These are phyloP conservation scores for Oxycera nigricornis DNA, from an alignment of 2,888 invertebrate species.

Conservation along the genomic window DNA sequence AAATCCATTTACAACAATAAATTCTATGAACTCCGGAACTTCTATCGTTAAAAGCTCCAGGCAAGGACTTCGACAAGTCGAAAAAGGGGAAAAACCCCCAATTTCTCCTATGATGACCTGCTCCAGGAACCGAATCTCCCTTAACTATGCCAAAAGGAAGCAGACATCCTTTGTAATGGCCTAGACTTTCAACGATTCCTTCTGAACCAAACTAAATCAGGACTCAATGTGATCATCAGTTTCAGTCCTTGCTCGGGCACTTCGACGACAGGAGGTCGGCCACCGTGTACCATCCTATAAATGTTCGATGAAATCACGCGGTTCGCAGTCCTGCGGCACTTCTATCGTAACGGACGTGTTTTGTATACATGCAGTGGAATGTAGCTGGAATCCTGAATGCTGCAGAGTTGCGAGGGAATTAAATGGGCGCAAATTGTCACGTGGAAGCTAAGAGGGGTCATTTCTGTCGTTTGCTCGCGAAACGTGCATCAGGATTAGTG, in stretches of 20 bases:
- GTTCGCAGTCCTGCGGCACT: background rate
- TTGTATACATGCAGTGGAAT: background rate
- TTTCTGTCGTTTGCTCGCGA: background rate
- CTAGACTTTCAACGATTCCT: background rate
- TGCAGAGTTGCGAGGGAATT: background rate
- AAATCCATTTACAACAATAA: background rate
- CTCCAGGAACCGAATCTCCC: constrained; percentile 4
- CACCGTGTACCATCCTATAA: background rate
- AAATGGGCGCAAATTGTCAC: background rate
- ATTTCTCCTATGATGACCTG: constrained; percentile 5
- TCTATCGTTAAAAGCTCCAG: constrained; percentile 10
- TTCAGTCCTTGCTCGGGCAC: constrained; percentile 23
- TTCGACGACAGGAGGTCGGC: background rate
- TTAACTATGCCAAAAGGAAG: background rate
- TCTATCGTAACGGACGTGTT: background rate
- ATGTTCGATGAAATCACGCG: background rate
- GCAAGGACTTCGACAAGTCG: background rate
- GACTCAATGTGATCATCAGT: background rate
- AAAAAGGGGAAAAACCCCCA: background rate
- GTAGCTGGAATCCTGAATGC: background rate
- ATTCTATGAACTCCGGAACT: background rate
- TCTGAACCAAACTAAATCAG: background rate
- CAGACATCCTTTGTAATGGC: constrained; percentile 14
- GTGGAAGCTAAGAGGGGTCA: background rate
- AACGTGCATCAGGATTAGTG: constrained; percentile 23